Conservation (phyloP, 2,797 vertebrate species). For the Bovichtus diacanthus region DNA sequence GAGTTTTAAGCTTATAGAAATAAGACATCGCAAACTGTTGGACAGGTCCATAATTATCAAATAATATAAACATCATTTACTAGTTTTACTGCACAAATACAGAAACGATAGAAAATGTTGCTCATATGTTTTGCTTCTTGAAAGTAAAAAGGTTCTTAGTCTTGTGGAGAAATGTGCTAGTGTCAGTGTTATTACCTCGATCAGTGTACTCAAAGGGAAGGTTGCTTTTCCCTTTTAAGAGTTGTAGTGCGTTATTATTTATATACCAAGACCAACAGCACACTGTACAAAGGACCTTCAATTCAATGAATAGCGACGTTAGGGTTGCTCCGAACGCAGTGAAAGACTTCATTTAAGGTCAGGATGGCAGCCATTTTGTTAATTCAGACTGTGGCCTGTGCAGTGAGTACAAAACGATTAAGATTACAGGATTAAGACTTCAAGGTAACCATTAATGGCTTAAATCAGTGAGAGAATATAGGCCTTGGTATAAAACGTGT, state of each 20-base stretch:
- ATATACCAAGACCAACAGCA: not conserved
- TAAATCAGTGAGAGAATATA: constrained; percentile 19
- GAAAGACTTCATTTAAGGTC: constrained; percentile 17
- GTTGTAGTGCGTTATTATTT: not conserved
- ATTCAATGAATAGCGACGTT: not conserved
- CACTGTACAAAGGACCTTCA: constrained; percentile 1
- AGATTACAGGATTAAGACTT: constrained; percentile 61
- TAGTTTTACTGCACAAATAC: not conserved
- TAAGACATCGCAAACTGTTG: not conserved
- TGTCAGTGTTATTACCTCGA: too few relatives aligned
- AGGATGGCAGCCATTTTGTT: constrained; percentile 47
- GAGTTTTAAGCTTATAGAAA: not conserved
- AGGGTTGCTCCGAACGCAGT: not conserved
- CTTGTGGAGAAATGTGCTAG: too few relatives aligned
- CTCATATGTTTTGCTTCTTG: not conserved
- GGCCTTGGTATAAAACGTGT: not conserved
- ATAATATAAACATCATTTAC: not conserved
- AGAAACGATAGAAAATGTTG: not conserved
- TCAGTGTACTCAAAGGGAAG: not conserved
- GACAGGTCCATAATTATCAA: too few relatives aligned
- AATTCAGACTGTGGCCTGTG: constrained; percentile 33
- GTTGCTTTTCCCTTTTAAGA: not conserved
- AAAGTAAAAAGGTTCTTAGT: not conserved
- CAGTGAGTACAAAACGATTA: constrained; percentile 47
- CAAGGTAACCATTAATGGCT: constrained; percentile 48